Percentiles rank a stretch among this genome's conserved stretches.
phyloP scores from a whole-genome alignment of 2,797 vertebrate species.

The Harpagifer antarcticus region DNA sequence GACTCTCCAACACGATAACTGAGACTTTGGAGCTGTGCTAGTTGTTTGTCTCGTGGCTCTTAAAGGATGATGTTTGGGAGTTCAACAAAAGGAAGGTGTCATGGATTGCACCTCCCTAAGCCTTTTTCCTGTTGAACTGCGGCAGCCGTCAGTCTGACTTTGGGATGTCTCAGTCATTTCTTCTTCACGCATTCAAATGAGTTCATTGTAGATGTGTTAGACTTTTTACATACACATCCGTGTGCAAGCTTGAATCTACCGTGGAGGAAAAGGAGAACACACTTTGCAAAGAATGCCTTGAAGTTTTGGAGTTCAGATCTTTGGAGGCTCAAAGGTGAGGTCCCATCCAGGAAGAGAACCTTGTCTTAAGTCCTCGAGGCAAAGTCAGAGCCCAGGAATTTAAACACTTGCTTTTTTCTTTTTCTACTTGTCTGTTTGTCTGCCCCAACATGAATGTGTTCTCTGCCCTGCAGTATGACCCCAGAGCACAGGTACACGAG shows the following conservation, averaged over 20 bases:
- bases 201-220: constrained; percentile 76
- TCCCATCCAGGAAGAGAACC: constrained; percentile 64
- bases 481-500: constrained; percentile 66
- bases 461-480: constrained; percentile 50
- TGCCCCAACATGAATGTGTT: constrained; percentile 57
- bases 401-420: constrained; percentile 41
- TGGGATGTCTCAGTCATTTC: constrained; percentile 72
- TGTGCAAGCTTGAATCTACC: constrained; percentile 67
- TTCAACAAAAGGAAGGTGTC: constrained; percentile 67
- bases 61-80: constrained; percentile 56
- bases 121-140: constrained; percentile 76
- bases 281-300: constrained; percentile 74
- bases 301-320: constrained; percentile 56
- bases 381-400: constrained; percentile 61
- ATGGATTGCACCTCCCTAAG: constrained; percentile 70
- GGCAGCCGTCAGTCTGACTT: constrained; percentile 63
- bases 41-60: constrained; percentile 65
- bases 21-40: constrained; percentile 64
- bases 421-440: constrained; percentile 50
- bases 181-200: constrained; percentile 70
- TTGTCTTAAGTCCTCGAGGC: constrained; percentile 74
- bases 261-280: constrained; percentile 62
- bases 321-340: constrained; percentile 52
- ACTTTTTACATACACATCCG: constrained; percentile 66
- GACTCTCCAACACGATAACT: constrained; percentile 70